Evolutionary conservation across 2,797 vertebrate species (phyloP).

Genomic region (Gobionotothen gibberifrons): DNA sequence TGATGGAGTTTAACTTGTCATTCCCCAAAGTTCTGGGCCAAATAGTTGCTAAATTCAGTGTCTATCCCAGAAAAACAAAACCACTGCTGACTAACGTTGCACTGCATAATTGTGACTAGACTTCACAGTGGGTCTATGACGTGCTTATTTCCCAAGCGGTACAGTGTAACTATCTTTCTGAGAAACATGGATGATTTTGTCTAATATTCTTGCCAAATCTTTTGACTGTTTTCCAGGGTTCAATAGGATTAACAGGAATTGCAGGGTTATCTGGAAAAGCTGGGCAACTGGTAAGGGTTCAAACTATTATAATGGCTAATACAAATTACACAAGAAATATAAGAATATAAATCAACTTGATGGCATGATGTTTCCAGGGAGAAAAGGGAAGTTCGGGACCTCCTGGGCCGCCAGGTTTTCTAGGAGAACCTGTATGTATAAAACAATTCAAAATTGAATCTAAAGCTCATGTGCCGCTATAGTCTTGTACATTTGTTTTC

Average conservation of each 20-base stretch:
- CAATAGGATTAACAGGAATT: constrained; percentile 86
- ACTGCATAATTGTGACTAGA: constrained; percentile 18
- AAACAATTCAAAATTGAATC: constrained; percentile 13
- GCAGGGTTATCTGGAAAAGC: constrained; percentile 88
- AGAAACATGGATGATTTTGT: constrained; percentile 7
- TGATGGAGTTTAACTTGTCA: constrained; percentile 12
- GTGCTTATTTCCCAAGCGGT: not conserved
- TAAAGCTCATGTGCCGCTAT: not conserved
- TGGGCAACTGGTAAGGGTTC: constrained; percentile 87
- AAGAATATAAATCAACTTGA: constrained; percentile 5
- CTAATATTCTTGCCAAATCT: not conserved
- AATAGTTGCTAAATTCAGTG: constrained; percentile 14
- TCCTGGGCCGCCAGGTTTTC: constrained; percentile 87
- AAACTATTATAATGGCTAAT: not conserved
- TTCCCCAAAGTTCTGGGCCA: constrained; percentile 5
- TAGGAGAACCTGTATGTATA: constrained; percentile 88
- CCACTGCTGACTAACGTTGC: constrained; percentile 20
- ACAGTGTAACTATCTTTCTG: not conserved
- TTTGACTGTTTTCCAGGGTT: constrained; percentile 83
- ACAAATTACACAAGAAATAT: constrained; percentile 7
- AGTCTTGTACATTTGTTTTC: not conserved
- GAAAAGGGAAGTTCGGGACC: constrained; percentile 90
- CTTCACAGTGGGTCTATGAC: not conserved
- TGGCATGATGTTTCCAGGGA: constrained; percentile 84
- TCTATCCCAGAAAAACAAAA: constrained; percentile 9